Evolutionary conservation across 2,888 invertebrate genomes (phyloP).

Genomic region (Tenthredo scrophulariae): DNA sequence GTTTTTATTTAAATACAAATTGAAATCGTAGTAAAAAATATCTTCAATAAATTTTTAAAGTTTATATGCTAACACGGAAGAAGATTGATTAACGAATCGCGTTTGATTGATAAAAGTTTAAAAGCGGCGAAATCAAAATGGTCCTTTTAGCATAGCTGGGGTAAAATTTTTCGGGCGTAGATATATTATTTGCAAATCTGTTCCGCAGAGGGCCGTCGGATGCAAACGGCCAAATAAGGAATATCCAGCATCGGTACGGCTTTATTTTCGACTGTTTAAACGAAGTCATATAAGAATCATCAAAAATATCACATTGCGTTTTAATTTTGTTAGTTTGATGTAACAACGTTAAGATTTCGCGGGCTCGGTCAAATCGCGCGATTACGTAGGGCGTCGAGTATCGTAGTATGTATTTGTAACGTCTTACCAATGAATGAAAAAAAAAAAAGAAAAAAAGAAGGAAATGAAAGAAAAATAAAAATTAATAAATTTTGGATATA

Average conservation of each 20-base stretch:
- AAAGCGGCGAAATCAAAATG: constrained; percentile 66
- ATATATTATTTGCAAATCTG: constrained; percentile 28
- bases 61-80: neutral
- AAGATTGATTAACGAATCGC: constrained; percentile 40
- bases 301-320: neutral
- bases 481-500: neutral
- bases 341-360: constrained; percentile 45
- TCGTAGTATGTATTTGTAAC: neutral
- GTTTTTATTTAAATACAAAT: neutral
- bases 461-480: too few relatives aligned
- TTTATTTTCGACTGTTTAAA: constrained; percentile 13
- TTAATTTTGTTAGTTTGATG: neutral
- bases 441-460: neutral
- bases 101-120: constrained; percentile 58
- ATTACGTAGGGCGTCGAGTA: constrained; percentile 33
- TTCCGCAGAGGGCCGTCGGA: constrained; percentile 40
- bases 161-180: constrained; percentile 35
- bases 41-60: neutral
- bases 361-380: constrained; percentile 27
- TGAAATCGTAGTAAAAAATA: neutral
- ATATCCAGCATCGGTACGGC: constrained; percentile 42
- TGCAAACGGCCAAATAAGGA: constrained; percentile 47
- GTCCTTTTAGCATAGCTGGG: constrained; percentile 20
- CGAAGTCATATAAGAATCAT: neutral
- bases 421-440: constrained; percentile 22